Base-by-base conservation (phyloP, 1,140 invertebrate genomes). In the Drosophila melanica region DNA sequence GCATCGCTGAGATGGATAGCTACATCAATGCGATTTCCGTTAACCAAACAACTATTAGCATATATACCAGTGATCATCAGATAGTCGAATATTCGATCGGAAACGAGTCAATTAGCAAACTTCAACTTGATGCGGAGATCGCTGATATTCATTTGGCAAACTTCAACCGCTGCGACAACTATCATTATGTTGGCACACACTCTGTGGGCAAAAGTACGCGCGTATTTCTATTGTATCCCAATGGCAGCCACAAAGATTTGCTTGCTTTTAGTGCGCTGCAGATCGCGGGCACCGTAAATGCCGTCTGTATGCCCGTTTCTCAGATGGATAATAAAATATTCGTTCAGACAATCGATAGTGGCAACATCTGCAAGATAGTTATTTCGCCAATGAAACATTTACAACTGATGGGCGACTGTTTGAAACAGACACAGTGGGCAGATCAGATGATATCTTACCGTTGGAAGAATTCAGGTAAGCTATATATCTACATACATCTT, bases 1-100 rank as follows among this genome's bases (percentile, higher is more conserved):
- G 94, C 62, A 92, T 93, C 77, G 80, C 97, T 30, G 75, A 94
- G 30, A 84, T 95, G 54, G 89, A 93, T 1, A 79, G 92, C 50
- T 81, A 93, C 74, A 93, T 96, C 6, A 95, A 95, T 75, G 92
- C 93, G 50, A 90, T 93, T 59, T 75, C 87, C 42, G 86, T 80
- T 42, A 39, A 14, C 30, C 41, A 47, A 18, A 14, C 10, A 47
- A 59, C 5, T 3, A 2, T 89, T 12, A 89, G 70, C 27, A 54
- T 90, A 0, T 90, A 82, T 23, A 77, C 74, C 3, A 63, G 72
- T 39, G 69, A 72, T 9, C 66, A 51, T 8, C 18, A 23, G 27
- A 27, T 87, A 4, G 23, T 81, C 27, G 73, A 71, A 12, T 85
- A 77, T 42, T 66, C 59, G 27, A 7, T 63, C 72, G 20, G 10